Conservation (phyloP, 2,113 vertebrate species). For the Pithys albifrons region DNA sequence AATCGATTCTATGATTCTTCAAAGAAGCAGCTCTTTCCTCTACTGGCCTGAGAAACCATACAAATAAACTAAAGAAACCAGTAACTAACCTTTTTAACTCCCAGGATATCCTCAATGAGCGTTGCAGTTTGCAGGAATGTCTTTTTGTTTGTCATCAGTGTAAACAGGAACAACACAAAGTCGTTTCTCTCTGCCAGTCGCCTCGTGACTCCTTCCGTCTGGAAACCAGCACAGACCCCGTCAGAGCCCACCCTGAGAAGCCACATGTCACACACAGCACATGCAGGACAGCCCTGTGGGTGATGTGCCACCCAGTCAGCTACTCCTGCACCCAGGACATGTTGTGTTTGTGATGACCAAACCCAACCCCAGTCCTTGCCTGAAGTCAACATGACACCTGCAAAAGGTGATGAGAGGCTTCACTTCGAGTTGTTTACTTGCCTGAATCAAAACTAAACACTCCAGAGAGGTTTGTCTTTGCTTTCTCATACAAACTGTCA, state of each 20-base stretch:
- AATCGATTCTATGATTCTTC: neutral
- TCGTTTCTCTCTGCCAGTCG: constrained; percentile 91
- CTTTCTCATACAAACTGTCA: neutral
- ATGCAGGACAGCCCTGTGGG: neutral
- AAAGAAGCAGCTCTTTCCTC: neutral
- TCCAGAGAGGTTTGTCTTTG: neutral
- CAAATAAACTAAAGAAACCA: neutral
- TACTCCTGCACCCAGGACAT: neutral
- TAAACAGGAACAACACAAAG: constrained; percentile 94
- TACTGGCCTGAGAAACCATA: neutral
- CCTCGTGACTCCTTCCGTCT: constrained; percentile 93
- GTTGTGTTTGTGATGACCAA: neutral
- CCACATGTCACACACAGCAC: neutral
- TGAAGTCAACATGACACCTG: fast-evolving
- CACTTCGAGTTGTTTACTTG: neutral
- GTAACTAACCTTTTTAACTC: constrained; percentile 90
- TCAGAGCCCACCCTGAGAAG: neutral
- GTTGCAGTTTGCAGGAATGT: constrained; percentile 96
- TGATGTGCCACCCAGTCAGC: neutral
- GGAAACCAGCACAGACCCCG: neutral
- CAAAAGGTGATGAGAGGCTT: neutral
- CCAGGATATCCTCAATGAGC: constrained; percentile 92
- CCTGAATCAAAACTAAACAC: neutral
- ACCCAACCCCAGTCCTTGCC: neutral
- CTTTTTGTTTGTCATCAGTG: constrained; percentile 95